phyloP scores from a whole-genome alignment of 1,140 invertebrate genomes.

The Aphelenchoides besseyi region DNA sequence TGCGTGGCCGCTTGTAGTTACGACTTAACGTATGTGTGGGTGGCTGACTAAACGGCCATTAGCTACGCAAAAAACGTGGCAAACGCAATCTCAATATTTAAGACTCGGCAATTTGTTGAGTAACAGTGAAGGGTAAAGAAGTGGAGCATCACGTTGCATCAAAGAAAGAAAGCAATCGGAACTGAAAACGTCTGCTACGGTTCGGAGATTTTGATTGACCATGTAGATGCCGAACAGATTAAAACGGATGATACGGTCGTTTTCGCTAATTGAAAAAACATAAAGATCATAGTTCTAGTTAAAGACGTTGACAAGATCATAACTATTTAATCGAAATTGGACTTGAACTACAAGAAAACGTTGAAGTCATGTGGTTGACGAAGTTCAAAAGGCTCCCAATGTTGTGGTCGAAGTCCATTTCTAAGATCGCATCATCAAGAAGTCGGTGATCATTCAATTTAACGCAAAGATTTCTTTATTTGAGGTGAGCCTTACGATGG shows the following conservation, averaged over 20 bases:
- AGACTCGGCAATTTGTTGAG: too few relatives aligned
- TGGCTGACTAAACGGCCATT: too few relatives aligned
- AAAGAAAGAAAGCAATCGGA: conserved; percentile 83
- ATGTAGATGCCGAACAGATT: conserved; percentile 78
- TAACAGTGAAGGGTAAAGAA: too few relatives aligned
- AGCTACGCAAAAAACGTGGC: too few relatives aligned
- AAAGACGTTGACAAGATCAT: conserved; percentile 70
- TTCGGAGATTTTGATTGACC: conserved; percentile 78
- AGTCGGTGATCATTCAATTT: conserved; percentile 85
- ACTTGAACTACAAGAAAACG: conserved; percentile 68
- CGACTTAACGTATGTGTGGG: too few relatives aligned
- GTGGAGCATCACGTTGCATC: conserved; percentile 76
- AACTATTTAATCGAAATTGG: conserved; percentile 73
- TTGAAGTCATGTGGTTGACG: conserved; percentile 92
- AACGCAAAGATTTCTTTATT: conserved; percentile 88
- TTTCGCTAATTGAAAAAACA: conserved; percentile 97
- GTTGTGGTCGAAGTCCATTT: conserved; percentile 82
- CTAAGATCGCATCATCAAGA: conserved; percentile 93
- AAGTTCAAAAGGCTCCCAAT: conserved; percentile 69
- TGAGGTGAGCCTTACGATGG: conserved; percentile 69
- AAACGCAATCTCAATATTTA: too few relatives aligned
- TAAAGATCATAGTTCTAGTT: conserved; percentile 80
- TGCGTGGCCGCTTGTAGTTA: too few relatives aligned
- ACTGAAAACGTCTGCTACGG: conserved; percentile 77
- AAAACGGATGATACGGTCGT: conserved; percentile 88